These are phyloP conservation scores for Dione juno DNA, from an alignment of 2,888 invertebrate genomes.

Conservation along the genomic window DNA sequence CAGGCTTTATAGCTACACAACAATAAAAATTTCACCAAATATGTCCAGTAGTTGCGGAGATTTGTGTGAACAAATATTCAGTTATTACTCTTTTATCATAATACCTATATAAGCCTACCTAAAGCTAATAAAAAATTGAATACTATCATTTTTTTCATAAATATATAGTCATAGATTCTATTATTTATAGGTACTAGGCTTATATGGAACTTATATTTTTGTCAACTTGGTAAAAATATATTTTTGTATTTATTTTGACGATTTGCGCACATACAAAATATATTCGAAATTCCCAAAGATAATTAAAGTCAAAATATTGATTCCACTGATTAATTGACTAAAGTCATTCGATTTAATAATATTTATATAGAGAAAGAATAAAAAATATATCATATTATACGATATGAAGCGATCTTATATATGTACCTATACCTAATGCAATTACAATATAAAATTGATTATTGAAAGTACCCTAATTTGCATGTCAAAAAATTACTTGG, in stretches of 20 bases:
- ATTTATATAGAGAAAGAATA: slow-evolving; percentile 2
- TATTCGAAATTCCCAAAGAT: slow-evolving; percentile 6
- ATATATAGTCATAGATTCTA: too few species aligned
- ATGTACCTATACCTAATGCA: slow-evolving; percentile 4
- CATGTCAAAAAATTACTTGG: neutral
- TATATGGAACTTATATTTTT: neutral
- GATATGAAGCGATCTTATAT: neutral
- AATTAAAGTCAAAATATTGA: slow-evolving; percentile 12
- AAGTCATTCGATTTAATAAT: slow-evolving; percentile 13
- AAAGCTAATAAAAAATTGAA: too few species aligned
- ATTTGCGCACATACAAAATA: neutral
- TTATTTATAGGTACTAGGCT: neutral
- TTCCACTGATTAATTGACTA: slow-evolving; percentile 13
- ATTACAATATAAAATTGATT: slow-evolving; percentile 12
- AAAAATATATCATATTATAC: neutral
- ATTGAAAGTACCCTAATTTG: neutral
- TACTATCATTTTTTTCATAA: too few species aligned
- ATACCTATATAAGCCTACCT: too few species aligned
- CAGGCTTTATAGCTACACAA: too few species aligned
- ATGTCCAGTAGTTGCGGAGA: too few species aligned
- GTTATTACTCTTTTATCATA: too few species aligned
- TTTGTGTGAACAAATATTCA: too few species aligned
- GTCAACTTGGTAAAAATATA: neutral
- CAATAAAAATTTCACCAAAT: too few species aligned
- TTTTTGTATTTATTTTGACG: neutral